phyloP scores from a whole-genome alignment of 2,888 invertebrate genomes.

The Polydrusus cervinus region DNA sequence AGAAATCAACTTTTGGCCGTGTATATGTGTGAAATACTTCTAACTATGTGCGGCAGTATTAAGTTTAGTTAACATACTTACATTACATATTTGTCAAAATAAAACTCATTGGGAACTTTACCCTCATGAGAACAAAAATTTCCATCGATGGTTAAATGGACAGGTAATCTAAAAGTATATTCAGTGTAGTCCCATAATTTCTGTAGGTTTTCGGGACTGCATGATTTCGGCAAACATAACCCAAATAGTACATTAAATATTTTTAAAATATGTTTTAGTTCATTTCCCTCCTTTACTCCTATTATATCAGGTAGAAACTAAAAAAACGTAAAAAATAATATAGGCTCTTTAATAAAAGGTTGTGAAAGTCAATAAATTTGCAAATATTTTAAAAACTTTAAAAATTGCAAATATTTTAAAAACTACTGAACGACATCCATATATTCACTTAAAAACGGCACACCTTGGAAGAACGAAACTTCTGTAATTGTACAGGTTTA shows the following conservation, averaged over 20 bases:
- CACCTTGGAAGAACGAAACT: too few relatives aligned
- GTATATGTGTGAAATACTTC: too few relatives aligned
- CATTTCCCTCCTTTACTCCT: slow-evolving; percentile 33
- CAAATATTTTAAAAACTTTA: too few relatives aligned
- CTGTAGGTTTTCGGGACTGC: slow-evolving; percentile 57
- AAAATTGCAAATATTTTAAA: too few relatives aligned
- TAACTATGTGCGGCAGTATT: too few relatives aligned
- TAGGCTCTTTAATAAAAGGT: too few relatives aligned
- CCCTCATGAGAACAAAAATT: slow-evolving; percentile 56
- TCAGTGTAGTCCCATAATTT: slow-evolving; percentile 59
- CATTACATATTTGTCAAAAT: slow-evolving; percentile 55
- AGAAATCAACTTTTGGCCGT: too few relatives aligned
- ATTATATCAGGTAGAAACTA: slow-evolving; percentile 37
- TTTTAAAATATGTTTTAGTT: slow-evolving; percentile 32
- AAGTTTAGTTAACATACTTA: slow-evolving; percentile 41
- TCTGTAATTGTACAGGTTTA: too few relatives aligned
- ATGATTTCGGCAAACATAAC: slow-evolving; percentile 59
- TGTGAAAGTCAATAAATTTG: too few relatives aligned
- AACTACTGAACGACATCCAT: too few relatives aligned
- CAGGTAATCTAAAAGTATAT: slow-evolving; percentile 54
- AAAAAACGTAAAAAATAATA: not conserved
- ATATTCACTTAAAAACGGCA: too few relatives aligned
- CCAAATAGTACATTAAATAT: slow-evolving; percentile 55
- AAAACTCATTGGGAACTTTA: slow-evolving; percentile 52
- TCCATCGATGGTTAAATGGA: slow-evolving; percentile 55